phyloP scores from a whole-genome alignment of 2,888 invertebrate genomes.

The Pollenia griseotomentosa region DNA sequence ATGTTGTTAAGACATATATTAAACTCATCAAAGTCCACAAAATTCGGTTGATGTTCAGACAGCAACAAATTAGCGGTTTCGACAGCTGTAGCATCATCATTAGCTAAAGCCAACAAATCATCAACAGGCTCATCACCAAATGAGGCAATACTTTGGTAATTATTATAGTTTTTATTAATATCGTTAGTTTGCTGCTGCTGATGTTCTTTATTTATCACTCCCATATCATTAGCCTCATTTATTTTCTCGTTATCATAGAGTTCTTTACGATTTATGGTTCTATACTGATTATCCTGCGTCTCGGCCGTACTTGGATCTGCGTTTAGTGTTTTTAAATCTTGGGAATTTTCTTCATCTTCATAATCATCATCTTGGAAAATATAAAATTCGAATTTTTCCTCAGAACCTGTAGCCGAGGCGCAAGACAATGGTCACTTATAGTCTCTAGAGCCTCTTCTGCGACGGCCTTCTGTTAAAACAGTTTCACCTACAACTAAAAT shows the following conservation, averaged over 20 bases:
- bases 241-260: slow-evolving; percentile 64
- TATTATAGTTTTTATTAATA: slow-evolving; percentile 32
- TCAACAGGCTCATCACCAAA: slow-evolving; percentile 72
- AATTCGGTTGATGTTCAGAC: slow-evolving; percentile 79
- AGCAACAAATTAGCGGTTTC: slow-evolving; percentile 79
- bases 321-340: slow-evolving; percentile 62
- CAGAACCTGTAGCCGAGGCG: slow-evolving; percentile 83
- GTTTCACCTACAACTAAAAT: slow-evolving; percentile 82
- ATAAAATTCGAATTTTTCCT: slow-evolving; percentile 75
- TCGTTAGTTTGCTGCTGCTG: slow-evolving; percentile 10
- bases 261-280: slow-evolving; percentile 58
- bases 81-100: slow-evolving; percentile 69
- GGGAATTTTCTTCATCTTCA: slow-evolving; percentile 77
- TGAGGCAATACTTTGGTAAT: slow-evolving; percentile 50
- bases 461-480: slow-evolving; percentile 82
- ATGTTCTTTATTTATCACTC: slow-evolving; percentile 8
- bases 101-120: slow-evolving; percentile 73
- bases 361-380: slow-evolving; percentile 75
- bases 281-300: slow-evolving; percentile 77
- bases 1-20: slow-evolving; percentile 81
- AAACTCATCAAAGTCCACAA: slow-evolving; percentile 81
- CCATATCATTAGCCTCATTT: slow-evolving; percentile 56
- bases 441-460: slow-evolving; percentile 89
- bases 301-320: slow-evolving; percentile 77
- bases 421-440: slow-evolving; percentile 89